A percentile compares a stretch with the other conserved stretches of the same genome.
phyloP scores from a whole-genome alignment of 37 sponge, comb jelly and placozoan species.

The Dysidea cf. avara region DNA sequence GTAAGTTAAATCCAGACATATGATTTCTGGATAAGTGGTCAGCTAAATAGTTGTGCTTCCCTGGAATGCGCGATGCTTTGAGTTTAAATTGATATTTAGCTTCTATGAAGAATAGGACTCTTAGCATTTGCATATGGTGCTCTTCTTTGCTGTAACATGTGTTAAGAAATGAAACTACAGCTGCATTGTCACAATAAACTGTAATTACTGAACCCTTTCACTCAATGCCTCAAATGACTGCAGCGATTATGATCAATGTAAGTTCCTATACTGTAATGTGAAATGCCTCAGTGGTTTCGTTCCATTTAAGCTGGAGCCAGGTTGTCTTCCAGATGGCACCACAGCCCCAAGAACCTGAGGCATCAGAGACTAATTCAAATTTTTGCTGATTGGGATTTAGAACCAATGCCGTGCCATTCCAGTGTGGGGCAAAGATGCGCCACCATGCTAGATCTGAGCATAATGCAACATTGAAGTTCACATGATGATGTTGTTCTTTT shows the following conservation, averaged over 20 bases:
- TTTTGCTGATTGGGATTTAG: neutral
- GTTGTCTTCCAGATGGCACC: constrained; percentile 16
- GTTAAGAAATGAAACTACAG: constrained; percentile 31
- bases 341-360: constrained; percentile 66
- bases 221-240: constrained; percentile 18
- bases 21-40: constrained; percentile 53
- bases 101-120: constrained; percentile 39
- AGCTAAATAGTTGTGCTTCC: constrained; percentile 18
- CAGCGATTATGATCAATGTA: constrained; percentile 27
- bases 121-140: constrained; percentile 17
- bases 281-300: neutral
- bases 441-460: constrained; percentile 25
- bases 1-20: neutral
- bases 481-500: too few species aligned
- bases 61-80: constrained; percentile 4
- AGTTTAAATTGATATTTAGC: constrained; percentile 18
- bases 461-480: constrained; percentile 9
- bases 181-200: constrained; percentile 24
- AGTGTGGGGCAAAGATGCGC: constrained; percentile 1
- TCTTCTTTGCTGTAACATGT: neutral
- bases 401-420: constrained; percentile 11
- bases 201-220: neutral
- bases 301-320: constrained; percentile 51
- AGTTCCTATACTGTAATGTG: constrained; percentile 51
- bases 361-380: constrained; percentile 20